phyloP scores from a whole-genome alignment of 2,888 invertebrate genomes.

The Microctonus hyperodae region DNA sequence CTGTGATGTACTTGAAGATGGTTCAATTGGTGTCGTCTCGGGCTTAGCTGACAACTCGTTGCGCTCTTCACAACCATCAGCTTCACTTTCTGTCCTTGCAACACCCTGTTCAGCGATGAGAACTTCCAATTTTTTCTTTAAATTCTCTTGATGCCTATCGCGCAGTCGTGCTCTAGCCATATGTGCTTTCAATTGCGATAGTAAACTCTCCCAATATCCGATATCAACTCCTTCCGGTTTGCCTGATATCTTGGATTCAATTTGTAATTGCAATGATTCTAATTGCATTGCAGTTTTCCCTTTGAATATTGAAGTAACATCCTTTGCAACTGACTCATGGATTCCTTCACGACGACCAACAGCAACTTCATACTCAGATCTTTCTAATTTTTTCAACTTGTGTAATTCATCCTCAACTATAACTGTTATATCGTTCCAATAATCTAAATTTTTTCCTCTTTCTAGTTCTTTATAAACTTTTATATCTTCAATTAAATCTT shows the following conservation, averaged over 20 bases:
- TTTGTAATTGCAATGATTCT: slow-evolving; percentile 81
- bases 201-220: slow-evolving; percentile 96
- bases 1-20: slow-evolving; percentile 38
- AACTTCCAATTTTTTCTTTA: slow-evolving; percentile 86
- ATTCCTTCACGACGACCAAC: slow-evolving; percentile 78
- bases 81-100: slow-evolving; percentile 58
- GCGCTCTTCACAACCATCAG: slow-evolving; percentile 47
- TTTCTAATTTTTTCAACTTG: slow-evolving; percentile 81
- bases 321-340: slow-evolving; percentile 88
- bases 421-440: slow-evolving; percentile 96
- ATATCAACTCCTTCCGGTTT: slow-evolving; percentile 92
- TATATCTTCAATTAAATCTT: slow-evolving; percentile 96
- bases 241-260: slow-evolving; percentile 85
- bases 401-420: slow-evolving; percentile 93
- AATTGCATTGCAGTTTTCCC: slow-evolving; percentile 92
- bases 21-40: slow-evolving; percentile 50
- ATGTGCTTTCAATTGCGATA: slow-evolving; percentile 95
- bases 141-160: slow-evolving; percentile 90
- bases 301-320: slow-evolving; percentile 89
- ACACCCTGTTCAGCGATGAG: slow-evolving; percentile 87
- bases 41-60: slow-evolving; percentile 51
- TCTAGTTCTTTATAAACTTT: slow-evolving; percentile 94
- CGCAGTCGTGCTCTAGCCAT: slow-evolving; percentile 91
- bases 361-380: slow-evolving; percentile 69
- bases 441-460: slow-evolving; percentile 84